phyloP scores from a whole-genome alignment of 2,888 invertebrate genomes.

The Polyommatus icarus region DNA sequence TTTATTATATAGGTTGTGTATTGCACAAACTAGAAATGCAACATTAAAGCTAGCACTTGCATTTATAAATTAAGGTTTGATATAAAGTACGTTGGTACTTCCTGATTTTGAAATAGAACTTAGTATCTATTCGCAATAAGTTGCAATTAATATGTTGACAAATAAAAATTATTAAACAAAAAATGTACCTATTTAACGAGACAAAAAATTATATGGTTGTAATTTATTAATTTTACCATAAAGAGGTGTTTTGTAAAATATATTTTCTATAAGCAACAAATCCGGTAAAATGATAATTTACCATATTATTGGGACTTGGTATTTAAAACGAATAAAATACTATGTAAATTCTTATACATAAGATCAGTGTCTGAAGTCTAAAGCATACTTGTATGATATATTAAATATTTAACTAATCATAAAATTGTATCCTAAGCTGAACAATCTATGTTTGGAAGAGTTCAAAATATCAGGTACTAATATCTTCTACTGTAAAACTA shows the following conservation, averaged over 20 bases:
- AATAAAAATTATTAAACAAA: neutral
- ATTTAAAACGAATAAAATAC: neutral
- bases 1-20: constrained; percentile 24
- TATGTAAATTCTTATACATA: neutral
- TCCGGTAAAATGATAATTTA: neutral
- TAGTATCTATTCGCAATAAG: neutral
- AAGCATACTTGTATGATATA: neutral
- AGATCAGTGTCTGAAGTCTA: neutral
- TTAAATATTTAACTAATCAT: neutral
- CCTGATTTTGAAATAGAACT: constrained; percentile 8
- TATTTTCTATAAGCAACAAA: neutral
- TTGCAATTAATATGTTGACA: constrained; percentile 3
- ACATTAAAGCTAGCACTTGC: neutral
- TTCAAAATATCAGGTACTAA: constrained; percentile 23
- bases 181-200: neutral
- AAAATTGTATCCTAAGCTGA: neutral
- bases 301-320: neutral
- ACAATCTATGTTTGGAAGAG: neutral
- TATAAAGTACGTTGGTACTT: neutral
- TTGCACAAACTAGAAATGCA: constrained; percentile 1
- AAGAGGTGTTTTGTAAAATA: constrained; percentile 27
- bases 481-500: constrained; percentile 17
- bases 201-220: constrained; percentile 12
- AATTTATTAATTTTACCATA: constrained; percentile 19
- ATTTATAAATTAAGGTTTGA: neutral